phyloP scores from a whole-genome alignment of 2,888 invertebrate genomes.

The Drosophila robusta region DNA sequence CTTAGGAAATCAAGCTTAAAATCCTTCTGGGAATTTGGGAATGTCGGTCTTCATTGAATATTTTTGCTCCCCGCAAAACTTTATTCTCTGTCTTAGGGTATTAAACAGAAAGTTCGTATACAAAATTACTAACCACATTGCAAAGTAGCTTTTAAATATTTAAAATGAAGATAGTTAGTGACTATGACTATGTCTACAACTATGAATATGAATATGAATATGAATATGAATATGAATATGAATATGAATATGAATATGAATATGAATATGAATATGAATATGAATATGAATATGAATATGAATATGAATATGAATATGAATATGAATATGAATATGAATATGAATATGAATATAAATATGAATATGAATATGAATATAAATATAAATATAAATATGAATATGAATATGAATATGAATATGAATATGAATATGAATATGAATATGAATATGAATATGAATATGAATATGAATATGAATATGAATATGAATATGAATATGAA shows the following conservation, averaged over 20 bases:
- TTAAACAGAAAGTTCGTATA: too few species aligned
- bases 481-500: not conserved
- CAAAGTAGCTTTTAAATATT: not conserved
- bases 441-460: constrained; percentile 6
- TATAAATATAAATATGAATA: constrained; percentile 17
- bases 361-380: constrained; percentile 5
- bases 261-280: constrained; percentile 5
- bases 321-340: constrained; percentile 11
- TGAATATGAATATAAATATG: constrained; percentile 10
- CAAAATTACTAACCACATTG: not conserved
- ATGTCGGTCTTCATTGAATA: too few species aligned
- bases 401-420: constrained; percentile 8
- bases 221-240: not conserved
- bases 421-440: constrained; percentile 10
- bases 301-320: constrained; percentile 15
- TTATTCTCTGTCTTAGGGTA: too few species aligned
- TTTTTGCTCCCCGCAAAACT: too few species aligned
- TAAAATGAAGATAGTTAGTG: not conserved
- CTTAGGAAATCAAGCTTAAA: too few species aligned
- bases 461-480: not conserved
- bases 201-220: constrained; percentile 5
- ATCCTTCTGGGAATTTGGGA: not conserved
- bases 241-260: not conserved
- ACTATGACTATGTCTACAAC: constrained; percentile 2
- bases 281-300: constrained; percentile 9